phyloP scores from a whole-genome alignment of 1,140 invertebrate genomes.

The Aporrectodea caliginosa region DNA sequence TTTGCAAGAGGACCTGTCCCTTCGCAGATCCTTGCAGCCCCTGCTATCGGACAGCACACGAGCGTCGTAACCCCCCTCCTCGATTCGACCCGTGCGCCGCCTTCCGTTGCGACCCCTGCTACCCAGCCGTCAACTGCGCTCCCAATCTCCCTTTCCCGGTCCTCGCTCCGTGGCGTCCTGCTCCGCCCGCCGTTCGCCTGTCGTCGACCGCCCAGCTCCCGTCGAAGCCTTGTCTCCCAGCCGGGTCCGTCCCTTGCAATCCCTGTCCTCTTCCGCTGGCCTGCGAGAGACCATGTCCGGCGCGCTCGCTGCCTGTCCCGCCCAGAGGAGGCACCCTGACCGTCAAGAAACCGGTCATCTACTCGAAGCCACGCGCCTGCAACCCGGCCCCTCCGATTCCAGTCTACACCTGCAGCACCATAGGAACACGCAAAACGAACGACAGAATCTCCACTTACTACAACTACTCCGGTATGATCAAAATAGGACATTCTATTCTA shows the following conservation, averaged over 20 bases:
- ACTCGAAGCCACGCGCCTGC: neutral
- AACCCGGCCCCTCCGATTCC: neutral
- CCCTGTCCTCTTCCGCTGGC: neutral
- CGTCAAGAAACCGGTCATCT: neutral
- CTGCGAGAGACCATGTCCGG: neutral
- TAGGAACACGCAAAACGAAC: neutral
- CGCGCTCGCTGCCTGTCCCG: neutral
- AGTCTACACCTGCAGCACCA: neutral
- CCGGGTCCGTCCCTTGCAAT: neutral
- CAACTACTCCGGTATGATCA: neutral
- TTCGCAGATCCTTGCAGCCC: neutral
- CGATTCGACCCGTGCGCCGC: neutral
- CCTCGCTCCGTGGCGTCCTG: neutral
- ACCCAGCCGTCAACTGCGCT: neutral
- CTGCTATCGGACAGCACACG: neutral
- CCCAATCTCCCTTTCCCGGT: neutral
- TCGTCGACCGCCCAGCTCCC: neutral
- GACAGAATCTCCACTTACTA: neutral
- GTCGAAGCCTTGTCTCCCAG: neutral
- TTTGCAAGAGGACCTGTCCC: neutral
- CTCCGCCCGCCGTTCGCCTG: neutral
- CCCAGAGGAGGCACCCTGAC: neutral
- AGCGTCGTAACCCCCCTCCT: neutral
- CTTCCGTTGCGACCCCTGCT: neutral
- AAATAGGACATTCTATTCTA: neutral